phyloP scores from a whole-genome alignment of 2,113 vertebrate genomes.

The Odontophorus gujanensis region DNA sequence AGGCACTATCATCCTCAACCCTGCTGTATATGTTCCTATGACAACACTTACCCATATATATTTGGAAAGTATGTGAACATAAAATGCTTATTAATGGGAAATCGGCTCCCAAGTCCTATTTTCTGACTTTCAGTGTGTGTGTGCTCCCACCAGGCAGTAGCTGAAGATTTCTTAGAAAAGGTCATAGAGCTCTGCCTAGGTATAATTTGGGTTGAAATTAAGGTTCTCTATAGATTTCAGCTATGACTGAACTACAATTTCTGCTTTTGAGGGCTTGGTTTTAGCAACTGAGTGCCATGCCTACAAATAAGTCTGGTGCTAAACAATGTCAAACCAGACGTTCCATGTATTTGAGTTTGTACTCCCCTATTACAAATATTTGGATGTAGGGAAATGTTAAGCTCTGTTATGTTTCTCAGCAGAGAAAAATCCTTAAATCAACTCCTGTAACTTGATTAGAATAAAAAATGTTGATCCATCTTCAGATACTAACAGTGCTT shows the following conservation, averaged over 20 bases:
- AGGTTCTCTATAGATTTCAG: background rate
- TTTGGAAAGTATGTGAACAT: rapidly evolving
- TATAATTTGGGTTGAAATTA: background rate
- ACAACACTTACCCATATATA: background rate
- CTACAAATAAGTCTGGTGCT: background rate
- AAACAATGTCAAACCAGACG: background rate
- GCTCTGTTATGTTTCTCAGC: background rate
- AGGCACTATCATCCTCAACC: background rate
- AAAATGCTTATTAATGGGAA: background rate
- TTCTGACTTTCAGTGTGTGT: background rate
- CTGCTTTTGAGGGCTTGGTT: background rate
- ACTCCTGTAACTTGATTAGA: background rate
- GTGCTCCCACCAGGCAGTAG: background rate
- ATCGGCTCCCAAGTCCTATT: background rate
- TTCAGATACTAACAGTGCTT: background rate
- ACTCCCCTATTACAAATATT: background rate
- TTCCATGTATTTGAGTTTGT: background rate
- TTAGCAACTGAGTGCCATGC: background rate
- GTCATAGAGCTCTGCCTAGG: background rate
- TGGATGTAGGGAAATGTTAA: background rate
- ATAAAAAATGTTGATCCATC: rapidly evolving
- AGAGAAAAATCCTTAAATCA: background rate
- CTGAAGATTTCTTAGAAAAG: background rate
- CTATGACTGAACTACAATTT: background rate
- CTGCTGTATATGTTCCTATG: background rate